Evolutionary conservation across 2,888 invertebrate species (phyloP), one percentile per base, ranked within the genome.

Genomic region (Lasioglossum pauxillum): DNA sequence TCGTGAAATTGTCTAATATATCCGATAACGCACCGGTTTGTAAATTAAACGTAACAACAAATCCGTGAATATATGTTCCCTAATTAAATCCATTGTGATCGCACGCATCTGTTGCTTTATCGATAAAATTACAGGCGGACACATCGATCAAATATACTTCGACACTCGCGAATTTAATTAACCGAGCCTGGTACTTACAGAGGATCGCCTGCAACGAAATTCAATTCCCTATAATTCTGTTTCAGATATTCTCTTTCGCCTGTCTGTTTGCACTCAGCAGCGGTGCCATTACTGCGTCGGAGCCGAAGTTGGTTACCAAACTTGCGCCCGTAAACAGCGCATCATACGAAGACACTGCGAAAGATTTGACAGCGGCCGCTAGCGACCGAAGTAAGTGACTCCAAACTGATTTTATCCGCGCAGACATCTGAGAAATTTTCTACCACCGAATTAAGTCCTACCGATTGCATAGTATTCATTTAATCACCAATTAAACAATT

Each of bases 361-460:
- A 92, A 81, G 94, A 94, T 83, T 88, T 94, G 80, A 89, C 89
- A 49, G 71, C 88, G 41, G 86, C 92, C 14, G 92, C 94, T n/a
- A 94, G 94, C 79, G 93, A 93, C 78, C 89, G 94, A 85, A 92
- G 94, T 94, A 88, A 92, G 92, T 84, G 71, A 71, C n/a, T n/a
- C 69, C 23, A n/a, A 41, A 41, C n/a, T 10, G n/a, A 71, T 41
- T 71, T n/a, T 41, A 41, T 41, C 31, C 64, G 19, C 19, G 31
- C 19, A 19, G 31, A 31, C 19, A 19, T 64, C 31, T 31, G 3
- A 57, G 7, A n/a, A 10, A 57, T n/a, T n/a, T 4, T n/a, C n/a
- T 10, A n/a, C n/a, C 57, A 57, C n/a, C 57, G 12, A n/a, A n/a
- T n/a, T 12, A n/a, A 5, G 2, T 53, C 53, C 53, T 2, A 53